These are phyloP conservation scores for Pelochelys cantorii DNA, from an alignment of 2,797 vertebrate species.

Conservation along the genomic window DNA sequence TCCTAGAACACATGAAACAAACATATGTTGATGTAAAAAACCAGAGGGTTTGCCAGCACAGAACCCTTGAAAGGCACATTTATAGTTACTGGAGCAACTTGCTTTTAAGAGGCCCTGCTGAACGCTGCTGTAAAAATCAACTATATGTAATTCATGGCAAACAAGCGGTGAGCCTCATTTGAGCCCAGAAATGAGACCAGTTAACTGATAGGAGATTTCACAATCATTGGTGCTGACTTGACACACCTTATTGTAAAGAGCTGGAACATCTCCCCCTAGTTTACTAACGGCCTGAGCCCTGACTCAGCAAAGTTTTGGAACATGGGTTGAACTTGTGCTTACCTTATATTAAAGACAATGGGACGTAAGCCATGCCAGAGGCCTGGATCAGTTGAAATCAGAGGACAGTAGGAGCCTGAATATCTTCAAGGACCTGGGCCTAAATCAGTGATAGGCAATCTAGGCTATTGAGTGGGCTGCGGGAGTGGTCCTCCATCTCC, in stretches of 20 bases:
- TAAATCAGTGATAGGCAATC: not conserved
- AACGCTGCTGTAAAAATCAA: not conserved
- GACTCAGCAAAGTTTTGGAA: not conserved
- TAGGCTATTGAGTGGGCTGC: no score
- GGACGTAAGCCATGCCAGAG: not conserved
- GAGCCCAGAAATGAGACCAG: not conserved
- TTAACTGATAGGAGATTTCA: not conserved
- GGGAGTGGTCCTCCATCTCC: no score
- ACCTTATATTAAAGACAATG: not conserved
- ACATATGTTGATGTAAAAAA: not conserved
- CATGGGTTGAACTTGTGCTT: not conserved
- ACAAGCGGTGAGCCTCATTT: not conserved
- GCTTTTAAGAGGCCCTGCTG: not conserved
- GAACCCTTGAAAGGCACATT: not conserved
- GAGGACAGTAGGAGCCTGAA: not conserved
- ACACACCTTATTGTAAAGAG: not conserved
- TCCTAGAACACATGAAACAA: not conserved
- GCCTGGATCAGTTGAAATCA: not conserved
- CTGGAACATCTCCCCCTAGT: not conserved
- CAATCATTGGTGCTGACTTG: not conserved
- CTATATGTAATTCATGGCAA: not conserved
- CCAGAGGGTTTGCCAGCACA: not conserved
- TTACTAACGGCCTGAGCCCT: not conserved
- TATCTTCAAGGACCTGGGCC: not conserved
- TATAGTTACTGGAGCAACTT: not conserved